phyloP scores from a whole-genome alignment of 2,113 vertebrate genomes.

The Suncus etruscus region DNA sequence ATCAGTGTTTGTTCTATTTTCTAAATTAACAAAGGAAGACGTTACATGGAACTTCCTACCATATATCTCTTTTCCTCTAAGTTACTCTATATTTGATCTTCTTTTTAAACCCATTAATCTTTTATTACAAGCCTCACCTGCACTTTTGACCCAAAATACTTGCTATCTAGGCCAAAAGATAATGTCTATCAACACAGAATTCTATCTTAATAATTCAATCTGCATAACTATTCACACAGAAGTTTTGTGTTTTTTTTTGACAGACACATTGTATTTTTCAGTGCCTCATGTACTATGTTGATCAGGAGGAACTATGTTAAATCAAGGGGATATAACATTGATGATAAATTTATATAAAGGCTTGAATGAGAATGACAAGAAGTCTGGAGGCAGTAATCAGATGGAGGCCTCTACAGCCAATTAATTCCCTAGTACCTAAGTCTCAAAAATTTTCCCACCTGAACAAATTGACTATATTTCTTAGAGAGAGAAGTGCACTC shows the following conservation, averaged over 20 bases:
- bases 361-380: too few relatives aligned
- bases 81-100: background rate
- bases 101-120: background rate
- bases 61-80: background rate
- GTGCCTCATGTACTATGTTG: background rate
- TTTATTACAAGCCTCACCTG: background rate
- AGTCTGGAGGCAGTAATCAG: too few relatives aligned
- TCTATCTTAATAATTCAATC: background rate
- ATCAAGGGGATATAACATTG: background rate
- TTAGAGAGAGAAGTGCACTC: background rate
- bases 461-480: too few relatives aligned
- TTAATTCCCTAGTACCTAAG: too few relatives aligned
- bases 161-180: background rate
- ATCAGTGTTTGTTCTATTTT: background rate
- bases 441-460: too few relatives aligned
- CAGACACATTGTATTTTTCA: background rate
- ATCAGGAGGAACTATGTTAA: background rate
- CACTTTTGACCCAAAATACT: background rate
- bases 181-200: background rate
- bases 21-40: background rate
- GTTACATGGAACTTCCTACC: background rate
- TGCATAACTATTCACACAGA: background rate
- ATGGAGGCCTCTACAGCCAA: too few relatives aligned
- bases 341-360: too few relatives aligned
- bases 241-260: background rate